Conservation (phyloP, 2,888 invertebrate genomes). For the Seira sanloemensis region DNA sequence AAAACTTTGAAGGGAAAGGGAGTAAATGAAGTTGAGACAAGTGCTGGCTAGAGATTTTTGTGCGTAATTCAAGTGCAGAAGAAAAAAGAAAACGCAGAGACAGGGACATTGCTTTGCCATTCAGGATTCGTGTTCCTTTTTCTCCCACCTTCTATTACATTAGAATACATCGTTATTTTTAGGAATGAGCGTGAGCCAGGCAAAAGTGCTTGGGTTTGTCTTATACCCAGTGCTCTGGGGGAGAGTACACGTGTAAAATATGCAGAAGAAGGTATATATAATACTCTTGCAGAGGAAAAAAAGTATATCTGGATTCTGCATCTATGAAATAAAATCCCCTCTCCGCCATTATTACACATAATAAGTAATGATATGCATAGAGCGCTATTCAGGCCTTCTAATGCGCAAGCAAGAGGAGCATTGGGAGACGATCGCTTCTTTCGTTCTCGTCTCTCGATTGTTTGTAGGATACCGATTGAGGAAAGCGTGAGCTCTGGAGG, state of each 20-base stretch:
- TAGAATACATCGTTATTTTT: not conserved
- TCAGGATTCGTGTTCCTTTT: not conserved
- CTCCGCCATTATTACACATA: not conserved
- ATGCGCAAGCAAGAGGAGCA: too few species aligned
- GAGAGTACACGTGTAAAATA: conserved; percentile 45
- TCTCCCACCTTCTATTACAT: not conserved
- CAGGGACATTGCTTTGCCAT: not conserved
- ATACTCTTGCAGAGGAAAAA: not conserved
- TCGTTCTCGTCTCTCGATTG: not conserved
- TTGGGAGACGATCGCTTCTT: not conserved
- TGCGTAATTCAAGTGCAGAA: conserved; percentile 15
- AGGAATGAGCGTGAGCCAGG: not conserved
- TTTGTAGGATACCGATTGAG: not conserved
- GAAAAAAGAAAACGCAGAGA: not conserved
- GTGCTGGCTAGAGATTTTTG: conserved; percentile 42
- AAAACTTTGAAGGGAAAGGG: not conserved
- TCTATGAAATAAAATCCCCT: not conserved
- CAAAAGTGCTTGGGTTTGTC: not conserved
- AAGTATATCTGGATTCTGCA: not conserved
- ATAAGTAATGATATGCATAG: not conserved
- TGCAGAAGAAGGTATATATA: not conserved
- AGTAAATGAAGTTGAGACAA: conserved; percentile 50
- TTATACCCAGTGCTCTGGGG: conserved; percentile 18
- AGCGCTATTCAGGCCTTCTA: not conserved
- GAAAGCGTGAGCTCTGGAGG: not conserved